Conservation (phyloP, 2,888 invertebrate genomes). For the Idaea biselata region DNA sequence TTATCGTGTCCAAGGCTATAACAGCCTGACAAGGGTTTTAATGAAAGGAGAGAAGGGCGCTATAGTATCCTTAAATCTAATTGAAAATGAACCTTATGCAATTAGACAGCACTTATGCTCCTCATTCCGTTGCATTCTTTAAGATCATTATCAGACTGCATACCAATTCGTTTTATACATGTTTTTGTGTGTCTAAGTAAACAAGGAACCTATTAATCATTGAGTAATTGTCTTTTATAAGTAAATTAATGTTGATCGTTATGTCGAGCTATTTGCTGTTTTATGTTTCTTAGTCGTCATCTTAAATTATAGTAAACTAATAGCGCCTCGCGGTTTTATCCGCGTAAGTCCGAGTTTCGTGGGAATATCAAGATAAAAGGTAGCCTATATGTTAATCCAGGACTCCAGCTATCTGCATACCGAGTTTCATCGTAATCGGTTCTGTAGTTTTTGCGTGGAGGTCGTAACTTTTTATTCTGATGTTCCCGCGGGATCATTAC, state of each 20-base stretch:
- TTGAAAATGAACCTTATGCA: neutral
- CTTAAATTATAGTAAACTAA: neutral
- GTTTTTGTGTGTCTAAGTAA: conserved; percentile 30
- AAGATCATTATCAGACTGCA: neutral
- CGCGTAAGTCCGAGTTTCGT: neutral
- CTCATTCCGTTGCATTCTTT: neutral
- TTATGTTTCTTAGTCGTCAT: neutral
- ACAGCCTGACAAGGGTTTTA: neutral
- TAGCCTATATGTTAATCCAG: too few relatives aligned
- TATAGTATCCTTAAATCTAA: neutral
- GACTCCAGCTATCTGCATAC: too few relatives aligned
- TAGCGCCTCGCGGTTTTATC: neutral
- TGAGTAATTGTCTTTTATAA: conserved; percentile 29
- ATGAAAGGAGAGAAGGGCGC: neutral
- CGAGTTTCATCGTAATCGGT: too few relatives aligned
- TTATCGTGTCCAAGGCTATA: neutral
- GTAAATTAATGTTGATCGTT: conserved; percentile 5
- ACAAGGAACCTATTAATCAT: conserved; percentile 42
- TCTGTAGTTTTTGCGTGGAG: too few relatives aligned
- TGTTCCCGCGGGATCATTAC: too few relatives aligned
- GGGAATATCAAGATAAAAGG: neutral
- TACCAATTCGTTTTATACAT: conserved; percentile 5
- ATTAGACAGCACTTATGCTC: too few relatives aligned
- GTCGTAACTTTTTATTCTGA: too few relatives aligned
- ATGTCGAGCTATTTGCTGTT: neutral